Evolutionary conservation across 2,797 vertebrate genomes (phyloP).

Genomic region (Pipistrellus kuhlii): DNA sequence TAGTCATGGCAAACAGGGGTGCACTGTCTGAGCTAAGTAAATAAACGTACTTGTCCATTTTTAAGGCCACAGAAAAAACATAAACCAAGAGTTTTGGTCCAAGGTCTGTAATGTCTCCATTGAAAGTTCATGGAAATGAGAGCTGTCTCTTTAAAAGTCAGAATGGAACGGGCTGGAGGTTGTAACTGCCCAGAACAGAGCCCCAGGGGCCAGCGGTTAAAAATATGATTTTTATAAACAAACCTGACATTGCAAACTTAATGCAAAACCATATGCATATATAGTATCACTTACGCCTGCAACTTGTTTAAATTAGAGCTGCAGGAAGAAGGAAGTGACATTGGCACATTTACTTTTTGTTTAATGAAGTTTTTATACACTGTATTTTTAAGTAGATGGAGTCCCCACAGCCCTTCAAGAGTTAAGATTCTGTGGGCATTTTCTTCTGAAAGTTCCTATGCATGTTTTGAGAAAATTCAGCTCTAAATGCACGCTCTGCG

Average conservation of each 20-base stretch:
- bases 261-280: constrained; percentile 85
- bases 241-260: constrained; percentile 87
- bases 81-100: constrained; percentile 78
- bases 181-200: constrained; percentile 81
- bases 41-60: constrained; percentile 84
- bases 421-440: constrained; percentile 82
- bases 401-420: constrained; percentile 72
- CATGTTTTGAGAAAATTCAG: constrained; percentile 80
- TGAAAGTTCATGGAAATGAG: constrained; percentile 80
- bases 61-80: constrained; percentile 73
- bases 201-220: constrained; percentile 85
- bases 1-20: constrained; percentile 79
- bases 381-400: constrained; percentile 77
- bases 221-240: constrained; percentile 89
- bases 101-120: constrained; percentile 71
- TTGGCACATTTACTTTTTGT: constrained; percentile 82
- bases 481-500: constrained; percentile 55
- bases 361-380: constrained; percentile 67
- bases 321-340: constrained; percentile 83
- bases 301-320: constrained; percentile 85
- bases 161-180: constrained; percentile 59
- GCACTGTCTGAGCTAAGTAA: constrained; percentile 82
- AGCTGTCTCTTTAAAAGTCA: constrained; percentile 86
- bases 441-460: constrained; percentile 76
- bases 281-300: constrained; percentile 82